These are phyloP conservation scores for Grammomys dolichurus DNA, from an alignment of 2,113 vertebrate species.

Conservation along the genomic window DNA sequence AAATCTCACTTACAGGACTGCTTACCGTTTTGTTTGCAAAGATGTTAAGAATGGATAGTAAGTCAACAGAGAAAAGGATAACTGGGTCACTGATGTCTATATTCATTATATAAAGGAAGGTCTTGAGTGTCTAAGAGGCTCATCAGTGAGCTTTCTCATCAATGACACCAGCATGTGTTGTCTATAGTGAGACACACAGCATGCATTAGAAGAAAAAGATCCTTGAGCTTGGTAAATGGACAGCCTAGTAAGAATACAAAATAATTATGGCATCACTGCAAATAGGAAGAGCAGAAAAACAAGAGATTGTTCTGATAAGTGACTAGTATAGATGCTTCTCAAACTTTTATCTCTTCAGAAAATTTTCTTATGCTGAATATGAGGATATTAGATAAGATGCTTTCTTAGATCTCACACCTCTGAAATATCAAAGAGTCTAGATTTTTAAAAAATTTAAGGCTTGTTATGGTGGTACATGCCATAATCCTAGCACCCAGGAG, in stretches of 20 bases:
- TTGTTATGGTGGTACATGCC: not conserved
- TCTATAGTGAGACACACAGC: no score
- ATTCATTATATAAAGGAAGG: not conserved
- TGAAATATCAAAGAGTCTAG: constrained; percentile 13
- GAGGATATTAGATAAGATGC: not conserved
- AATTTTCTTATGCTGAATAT: constrained; percentile 21
- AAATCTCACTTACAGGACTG: not conserved
- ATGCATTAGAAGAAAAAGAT: not conserved
- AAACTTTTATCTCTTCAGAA: not conserved
- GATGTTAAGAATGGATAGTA: not conserved
- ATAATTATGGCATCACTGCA: not conserved
- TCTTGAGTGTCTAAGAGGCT: not conserved
- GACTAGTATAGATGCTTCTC: not conserved
- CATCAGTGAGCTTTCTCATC: not conserved
- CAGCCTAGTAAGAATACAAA: not conserved
- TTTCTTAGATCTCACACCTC: not conserved
- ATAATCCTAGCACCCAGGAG: not conserved
- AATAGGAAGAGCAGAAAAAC: not conserved
- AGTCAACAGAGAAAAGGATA: not conserved
- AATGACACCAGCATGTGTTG: not conserved
- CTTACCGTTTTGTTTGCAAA: constrained; percentile 32
- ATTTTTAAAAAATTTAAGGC: not conserved
- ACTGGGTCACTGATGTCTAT: not conserved
- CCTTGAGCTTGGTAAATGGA: not conserved
- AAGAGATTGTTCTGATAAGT: not conserved